Base-by-base conservation (phyloP, 2,113 vertebrate species). In the Guaruba guarouba region DNA sequence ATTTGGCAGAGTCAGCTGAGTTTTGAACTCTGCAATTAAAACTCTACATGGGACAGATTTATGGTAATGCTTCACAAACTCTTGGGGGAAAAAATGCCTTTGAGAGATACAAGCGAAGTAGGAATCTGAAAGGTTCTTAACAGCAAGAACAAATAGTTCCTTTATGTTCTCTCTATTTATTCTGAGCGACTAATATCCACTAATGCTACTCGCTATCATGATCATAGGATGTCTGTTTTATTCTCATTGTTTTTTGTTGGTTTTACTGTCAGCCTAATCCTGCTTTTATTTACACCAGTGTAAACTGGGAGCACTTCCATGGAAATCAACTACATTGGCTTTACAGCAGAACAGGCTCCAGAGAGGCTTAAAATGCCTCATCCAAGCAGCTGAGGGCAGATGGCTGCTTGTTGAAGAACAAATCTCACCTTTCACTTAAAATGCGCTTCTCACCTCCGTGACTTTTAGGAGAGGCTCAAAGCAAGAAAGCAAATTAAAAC, bases 1-100 rank as follows among this genome's bases (percentile, higher is more conserved):
- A 75, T 91, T 96, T 97, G 96, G 96, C 96, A 95, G 74, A 89
- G 49, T 54, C 77, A 89, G 79, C n/a, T 39, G 79, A 48, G 77
- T 79, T 95, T 92, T 82, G 86, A 95, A 87, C 83, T 86, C 2
- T 0, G 77, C 88, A 87, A 69, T 95, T 96, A 96, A 85, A 95
- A 78, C 70, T 75, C 76, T 81, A 44, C 74, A 62, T 82, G 73
- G 73, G 82, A 89, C 68, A 92, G 88, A 92, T 92, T 96, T 84
- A 89, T 94, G 71, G 66, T 84, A 89, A 93, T 69, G 74, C 57
- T 92, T 87, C 91, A 82, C 7, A 15, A 67, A 49, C 67, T 93
- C 73, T 82, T 81, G 41, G 41, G 39, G 33, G 17, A 44, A 64
- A 94, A 93, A 92, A 79, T 9, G 49, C 62, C 52, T 94, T 83